Conservation (phyloP, 2,888 invertebrate genomes). For the Pachymerium ferrugineum region DNA sequence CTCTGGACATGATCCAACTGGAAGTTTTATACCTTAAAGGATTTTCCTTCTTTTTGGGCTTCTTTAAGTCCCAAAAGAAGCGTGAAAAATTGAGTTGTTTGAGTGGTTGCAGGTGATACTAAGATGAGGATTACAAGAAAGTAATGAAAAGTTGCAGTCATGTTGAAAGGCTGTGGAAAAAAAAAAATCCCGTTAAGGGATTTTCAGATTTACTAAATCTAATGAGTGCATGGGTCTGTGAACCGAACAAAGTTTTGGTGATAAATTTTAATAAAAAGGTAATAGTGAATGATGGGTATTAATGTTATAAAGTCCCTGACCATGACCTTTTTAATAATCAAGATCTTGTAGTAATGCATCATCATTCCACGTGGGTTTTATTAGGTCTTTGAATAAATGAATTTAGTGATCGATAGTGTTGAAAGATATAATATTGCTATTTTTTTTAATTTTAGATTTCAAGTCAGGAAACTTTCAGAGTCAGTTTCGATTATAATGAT, state of each 20-base stretch:
- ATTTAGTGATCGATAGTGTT: too few species aligned
- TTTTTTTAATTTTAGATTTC: slow-evolving; percentile 28
- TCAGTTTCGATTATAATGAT: slow-evolving; percentile 29
- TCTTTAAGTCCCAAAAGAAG: too few species aligned
- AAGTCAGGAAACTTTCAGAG: slow-evolving; percentile 28
- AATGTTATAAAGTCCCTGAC: neutral
- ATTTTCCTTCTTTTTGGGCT: neutral
- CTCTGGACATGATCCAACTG: neutral
- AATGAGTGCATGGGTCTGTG: neutral
- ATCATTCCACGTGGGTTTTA: neutral
- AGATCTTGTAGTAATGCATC: neutral
- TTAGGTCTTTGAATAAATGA: neutral
- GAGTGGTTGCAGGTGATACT: neutral
- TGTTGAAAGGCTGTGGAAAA: too few species aligned
- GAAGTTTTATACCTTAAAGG: neutral
- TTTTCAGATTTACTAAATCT: neutral
- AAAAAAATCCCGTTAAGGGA: neutral
- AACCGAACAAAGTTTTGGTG: neutral
- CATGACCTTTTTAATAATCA: neutral
- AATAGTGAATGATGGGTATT: neutral
- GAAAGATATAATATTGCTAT: neutral
- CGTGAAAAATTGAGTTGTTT: slow-evolving; percentile 10
- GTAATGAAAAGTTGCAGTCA: neutral
- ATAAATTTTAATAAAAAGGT: neutral
- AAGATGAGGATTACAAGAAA: neutral